A percentile compares a stretch with the other conserved stretches of the same genome.
phyloP scores from a whole-genome alignment of 2,888 invertebrate species.

The Lasioglossum leucozonium region DNA sequence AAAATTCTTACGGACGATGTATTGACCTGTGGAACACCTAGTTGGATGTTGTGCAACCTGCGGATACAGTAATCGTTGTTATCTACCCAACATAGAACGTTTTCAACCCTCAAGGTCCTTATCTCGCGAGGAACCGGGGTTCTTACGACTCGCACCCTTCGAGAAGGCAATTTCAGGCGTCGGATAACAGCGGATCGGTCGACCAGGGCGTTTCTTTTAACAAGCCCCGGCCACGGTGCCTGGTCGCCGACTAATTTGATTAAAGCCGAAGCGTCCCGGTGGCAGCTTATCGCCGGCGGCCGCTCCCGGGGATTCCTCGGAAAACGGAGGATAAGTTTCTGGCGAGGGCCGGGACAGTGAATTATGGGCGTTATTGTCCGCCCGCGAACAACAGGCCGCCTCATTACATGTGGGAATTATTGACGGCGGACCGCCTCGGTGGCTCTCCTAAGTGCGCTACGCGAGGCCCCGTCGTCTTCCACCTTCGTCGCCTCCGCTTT shows the following conservation, averaged over 20 bases:
- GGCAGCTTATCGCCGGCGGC: conserved; percentile 47
- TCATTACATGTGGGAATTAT: conserved; percentile 79
- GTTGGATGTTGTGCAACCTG: background rate
- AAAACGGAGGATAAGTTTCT: conserved; percentile 70
- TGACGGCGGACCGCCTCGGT: conserved; percentile 73
- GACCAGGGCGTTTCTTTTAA: conserved; percentile 25
- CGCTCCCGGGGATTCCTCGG: conserved; percentile 50
- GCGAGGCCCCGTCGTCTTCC: conserved; percentile 36
- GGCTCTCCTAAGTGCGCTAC: conserved; percentile 59
- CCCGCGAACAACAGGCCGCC: conserved; percentile 78
- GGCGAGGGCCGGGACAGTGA: conserved; percentile 71
- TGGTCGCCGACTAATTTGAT: conserved; percentile 61
- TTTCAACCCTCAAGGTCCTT: conserved; percentile 8
- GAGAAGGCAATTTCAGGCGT: conserved; percentile 23
- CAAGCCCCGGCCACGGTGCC: conserved; percentile 1
- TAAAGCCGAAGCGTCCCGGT: conserved; percentile 38
- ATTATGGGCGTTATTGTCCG: conserved; percentile 79
- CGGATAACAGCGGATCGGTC: conserved; percentile 17
- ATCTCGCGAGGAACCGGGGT: background rate
- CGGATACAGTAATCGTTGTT: background rate
- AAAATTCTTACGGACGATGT: background rate
- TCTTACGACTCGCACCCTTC: background rate
- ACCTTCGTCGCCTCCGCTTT: conserved; percentile 60
- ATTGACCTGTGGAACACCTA: background rate
- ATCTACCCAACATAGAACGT: background rate